Evolutionary conservation across 2,113 vertebrate species (phyloP), one percentile per base, ranked within the genome.

Genomic region (Eleginops maclovinus): DNA sequence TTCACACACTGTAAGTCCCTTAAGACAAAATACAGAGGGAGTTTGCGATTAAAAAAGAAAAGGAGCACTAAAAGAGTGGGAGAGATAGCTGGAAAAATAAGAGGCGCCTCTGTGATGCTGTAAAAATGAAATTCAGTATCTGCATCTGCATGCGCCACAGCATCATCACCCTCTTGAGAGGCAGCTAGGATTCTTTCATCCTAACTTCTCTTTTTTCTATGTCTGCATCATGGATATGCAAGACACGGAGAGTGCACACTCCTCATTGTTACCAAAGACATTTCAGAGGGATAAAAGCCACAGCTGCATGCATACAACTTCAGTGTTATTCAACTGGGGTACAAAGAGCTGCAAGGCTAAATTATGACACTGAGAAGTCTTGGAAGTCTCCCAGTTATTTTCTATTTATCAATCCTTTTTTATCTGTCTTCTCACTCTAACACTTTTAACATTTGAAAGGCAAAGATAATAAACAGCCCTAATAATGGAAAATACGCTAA

Each of bases 81-180:
- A 17, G 22, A 58, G n/a, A 54, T 40, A 75, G 51, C 11, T 50
- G 54, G 49, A 41, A 47, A 71, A 66, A 46, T 11, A 24, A 46
- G 58, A 47, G 22, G 53, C 28, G 64, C 28, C 68, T 58, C 59
- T 9, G 69, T 19, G 58, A 77, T 61, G 79, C 74, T 75, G 81
- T 75, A 72, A 69, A 60, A 80, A 77, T 64, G 58, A 81, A 84
- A 79, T 62, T 62, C 80, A 73, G 49, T 31, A 28, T 69, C 76
- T 81, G 79, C 90, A 90, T 89, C 85, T 85, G 80, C 74, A 90
- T 93, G 87, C 84, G 77, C 47, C 53, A 47, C 85, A 58, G 85
- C 81, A 83, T 66, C 70, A 78, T 73, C 82, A 65, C 66, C 72
- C 87, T 88, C 86, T 26, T 64, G 90, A 89, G 88, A 87, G 64